Base-by-base conservation (phyloP, 1,140 invertebrate genomes). In the Watersipora subatra region DNA sequence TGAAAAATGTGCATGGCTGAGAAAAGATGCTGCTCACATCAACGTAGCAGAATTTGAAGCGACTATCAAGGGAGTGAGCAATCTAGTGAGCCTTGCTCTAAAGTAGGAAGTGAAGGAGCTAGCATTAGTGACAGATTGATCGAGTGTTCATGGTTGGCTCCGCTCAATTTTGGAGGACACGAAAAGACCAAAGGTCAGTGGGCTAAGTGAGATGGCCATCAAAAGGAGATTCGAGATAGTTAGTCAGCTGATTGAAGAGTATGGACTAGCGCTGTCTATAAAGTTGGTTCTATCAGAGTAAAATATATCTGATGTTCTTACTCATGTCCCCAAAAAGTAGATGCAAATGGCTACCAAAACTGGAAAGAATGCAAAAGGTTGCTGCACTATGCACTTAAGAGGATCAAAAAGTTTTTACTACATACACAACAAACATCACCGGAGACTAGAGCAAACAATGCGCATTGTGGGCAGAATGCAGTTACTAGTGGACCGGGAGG, bases 11-110 rank as follows among this genome's bases (percentile, higher is more conserved):
- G 22, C 58, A 28, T 59, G 58, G 58, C 58, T 59, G 7, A 24
- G 58, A 28, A 59, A 59, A 22, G 58, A 59, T 28, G 22, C 58
- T 25, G 58, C 58, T 59, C 58, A 59, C 22, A 59, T 59, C 22
- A 59, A 59, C 22, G 22, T 59, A 59, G 58, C 58, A 25, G 58
- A 59, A 22, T 59, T 59, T 7, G 58, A 59, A 28, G 22, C 22
- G 17, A 28, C 27, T 24, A 24, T 59, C 17, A 59, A 59, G 22
- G 58, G 58, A 24, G 7, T 59, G n/a, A 59, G 22, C n/a, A n/a
- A n/a, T n/a, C n/a, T 55, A 55, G 22, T 55, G 17, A 59, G 22
- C 22, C 22, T 59, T 59, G 58, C 58, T 17, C 22, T 59, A 22
- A 28, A 17, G 27, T 59, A 22, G 58, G 22, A 28, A 24, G 17